These are phyloP conservation scores for Nycticryphes semicollaris DNA, from an alignment of 2,113 vertebrate genomes.

Conservation along the genomic window DNA sequence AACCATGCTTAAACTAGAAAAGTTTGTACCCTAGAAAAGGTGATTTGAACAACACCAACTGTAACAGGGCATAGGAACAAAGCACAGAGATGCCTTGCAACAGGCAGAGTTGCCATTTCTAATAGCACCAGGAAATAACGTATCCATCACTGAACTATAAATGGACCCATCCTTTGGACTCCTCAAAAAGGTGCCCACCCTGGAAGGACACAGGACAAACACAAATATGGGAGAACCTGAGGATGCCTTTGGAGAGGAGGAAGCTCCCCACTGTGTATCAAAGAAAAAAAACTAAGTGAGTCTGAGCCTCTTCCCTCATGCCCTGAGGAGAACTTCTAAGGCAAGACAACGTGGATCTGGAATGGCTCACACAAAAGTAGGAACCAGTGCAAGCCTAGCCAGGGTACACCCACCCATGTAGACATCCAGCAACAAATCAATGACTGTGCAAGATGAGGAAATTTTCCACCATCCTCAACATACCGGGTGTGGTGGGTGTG, in stretches of 20 bases:
- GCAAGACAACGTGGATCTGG: background rate
- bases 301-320: background rate
- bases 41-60: background rate
- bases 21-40: background rate
- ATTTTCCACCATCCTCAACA: background rate
- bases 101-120: background rate
- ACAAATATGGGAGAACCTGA: background rate
- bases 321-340: background rate
- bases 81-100: background rate
- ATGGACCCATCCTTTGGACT: background rate
- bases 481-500: background rate
- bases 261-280: background rate
- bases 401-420: rapidly evolving
- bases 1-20: background rate
- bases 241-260: background rate
- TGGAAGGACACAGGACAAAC: background rate
- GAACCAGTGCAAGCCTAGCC: background rate
- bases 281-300: background rate
- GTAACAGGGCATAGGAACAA: background rate
- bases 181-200: background rate
- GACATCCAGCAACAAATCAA: background rate
- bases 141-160: background rate
- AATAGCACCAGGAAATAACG: background rate
- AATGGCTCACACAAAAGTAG: background rate
- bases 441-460: background rate